Evolutionary conservation across 2,888 invertebrate genomes (phyloP), one percentile per base, ranked within the genome.

Genomic region (Emesis russula): DNA sequence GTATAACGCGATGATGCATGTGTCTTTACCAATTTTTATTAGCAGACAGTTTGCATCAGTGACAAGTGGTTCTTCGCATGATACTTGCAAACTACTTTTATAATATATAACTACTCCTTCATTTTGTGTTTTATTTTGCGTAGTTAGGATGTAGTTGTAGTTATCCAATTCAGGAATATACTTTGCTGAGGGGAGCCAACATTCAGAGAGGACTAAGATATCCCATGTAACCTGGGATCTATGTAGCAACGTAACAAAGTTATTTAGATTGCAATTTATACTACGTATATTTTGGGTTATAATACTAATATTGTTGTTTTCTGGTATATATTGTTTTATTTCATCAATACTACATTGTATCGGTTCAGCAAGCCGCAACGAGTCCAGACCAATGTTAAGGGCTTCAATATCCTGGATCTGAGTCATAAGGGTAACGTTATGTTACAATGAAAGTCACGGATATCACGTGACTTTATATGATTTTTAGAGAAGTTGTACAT

Each of bases 241-340:
- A 0, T 81, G 41, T 0, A 93, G n/a, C 13, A 93, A 78, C 1
- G 90, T 86, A 2, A 73, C 25, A 11, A 94, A 87, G 33, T 76
- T 88, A 0, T 84, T 2, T n/a, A 93, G 66, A 41, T 94, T 94
- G 41, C 88, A 84, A 9, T 83, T 89, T 18, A 94, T 86, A 36
- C 93, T 94, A 3, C 93, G 85, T 18, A 93, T 94, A 77, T 95
- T 95, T 86, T 94, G 94, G 18, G 58, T 25, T 25, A 25, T 25
- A 25, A 25, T 25, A 25, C 25, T 25, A 25, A 25, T 25, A 25
- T 25, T 25, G 25, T 25, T 25, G 25, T 25, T 25, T 25, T 25
- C 25, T 25, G 25, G n/a, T 11, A 58, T 58, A 18, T 58, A 11
- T n/a, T 15, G 6, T 18, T 58, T 58, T 18, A 18, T 18, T 11